Percentiles rank a stretch among this genome's conserved stretches.
phyloP scores from a whole-genome alignment of 2,888 invertebrate species.

The Oxyteleia sp. region DNA sequence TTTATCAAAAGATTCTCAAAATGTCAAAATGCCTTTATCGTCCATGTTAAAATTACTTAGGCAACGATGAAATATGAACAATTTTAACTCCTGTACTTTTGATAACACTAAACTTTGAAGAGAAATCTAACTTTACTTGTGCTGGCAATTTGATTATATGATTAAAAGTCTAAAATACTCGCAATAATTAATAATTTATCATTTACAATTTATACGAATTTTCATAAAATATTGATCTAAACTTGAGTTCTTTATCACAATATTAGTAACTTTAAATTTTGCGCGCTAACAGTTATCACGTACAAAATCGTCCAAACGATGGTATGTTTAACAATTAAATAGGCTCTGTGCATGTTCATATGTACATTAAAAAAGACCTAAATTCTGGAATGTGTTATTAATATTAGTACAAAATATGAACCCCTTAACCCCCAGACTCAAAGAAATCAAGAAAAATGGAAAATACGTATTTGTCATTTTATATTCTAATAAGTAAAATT shows the following conservation, averaged over 20 bases:
- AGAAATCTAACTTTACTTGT: not conserved
- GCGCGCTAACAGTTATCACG: not conserved
- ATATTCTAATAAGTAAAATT: no score
- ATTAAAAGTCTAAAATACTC: not conserved
- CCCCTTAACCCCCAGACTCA: no score
- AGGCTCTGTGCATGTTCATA: no score
- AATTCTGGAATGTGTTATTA: no score
- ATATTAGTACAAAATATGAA: no score
- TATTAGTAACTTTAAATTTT: conserved; percentile 35
- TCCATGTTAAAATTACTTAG: not conserved
- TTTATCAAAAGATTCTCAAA: not conserved
- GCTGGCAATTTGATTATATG: not conserved
- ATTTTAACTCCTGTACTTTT: not conserved
- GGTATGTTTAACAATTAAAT: conserved; percentile 54
- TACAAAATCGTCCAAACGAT: conserved; percentile 1
- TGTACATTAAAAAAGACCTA: no score
- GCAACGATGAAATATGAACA: not conserved
- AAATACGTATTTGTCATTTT: no score
- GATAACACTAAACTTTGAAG: not conserved
- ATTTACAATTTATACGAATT: not conserved
- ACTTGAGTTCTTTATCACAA: conserved; percentile 25
- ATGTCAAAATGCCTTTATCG: not conserved
- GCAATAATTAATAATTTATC: not conserved
- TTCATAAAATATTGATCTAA: not conserved
- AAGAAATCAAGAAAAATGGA: no score